Evolutionary conservation across 2,888 invertebrate genomes (phyloP).

Genomic region (Subacronicta megacephala): DNA sequence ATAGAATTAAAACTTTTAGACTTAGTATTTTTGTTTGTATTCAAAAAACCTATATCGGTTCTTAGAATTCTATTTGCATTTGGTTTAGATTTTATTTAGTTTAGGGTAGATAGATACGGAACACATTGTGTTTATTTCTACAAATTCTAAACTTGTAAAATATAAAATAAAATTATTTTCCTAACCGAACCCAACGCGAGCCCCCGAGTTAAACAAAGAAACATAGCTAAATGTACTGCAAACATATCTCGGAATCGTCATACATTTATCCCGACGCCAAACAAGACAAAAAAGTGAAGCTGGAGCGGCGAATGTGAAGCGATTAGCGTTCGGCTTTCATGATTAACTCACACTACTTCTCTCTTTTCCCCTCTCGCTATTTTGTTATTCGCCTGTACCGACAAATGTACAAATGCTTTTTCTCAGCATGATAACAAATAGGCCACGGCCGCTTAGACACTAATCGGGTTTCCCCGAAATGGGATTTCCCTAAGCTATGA

Average conservation of each 20-base stretch:
- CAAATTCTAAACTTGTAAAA: constrained; percentile 24
- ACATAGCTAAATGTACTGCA: constrained; percentile 56
- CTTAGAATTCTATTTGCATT: constrained; percentile 20
- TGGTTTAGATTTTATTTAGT: constrained; percentile 30
- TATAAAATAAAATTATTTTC: constrained; percentile 31
- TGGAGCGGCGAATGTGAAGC: constrained; percentile 64
- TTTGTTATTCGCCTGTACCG: constrained; percentile 60
- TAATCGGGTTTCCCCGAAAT: constrained; percentile 78
- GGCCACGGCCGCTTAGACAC: constrained; percentile 76
- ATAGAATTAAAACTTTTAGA: constrained; percentile 12
- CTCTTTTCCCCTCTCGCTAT: constrained; percentile 61
- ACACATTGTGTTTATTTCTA: constrained; percentile 25
- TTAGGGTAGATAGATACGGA: constrained; percentile 8
- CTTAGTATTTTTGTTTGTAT: constrained; percentile 9
- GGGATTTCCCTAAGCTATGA: constrained; percentile 78
- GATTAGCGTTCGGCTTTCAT: constrained; percentile 74
- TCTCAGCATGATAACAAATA: constrained; percentile 77
- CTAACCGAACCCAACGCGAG: constrained; percentile 22
- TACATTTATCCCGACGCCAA: constrained; percentile 61
- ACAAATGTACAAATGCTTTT: constrained; percentile 63
- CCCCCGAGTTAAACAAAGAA: constrained; percentile 43
- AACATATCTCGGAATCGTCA: constrained; percentile 62
- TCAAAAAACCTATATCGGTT: constrained; percentile 6
- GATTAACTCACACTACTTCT: constrained; percentile 73
- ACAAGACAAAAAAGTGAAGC: constrained; percentile 69